These are phyloP conservation scores for Chelon auratus DNA, from an alignment of 2,797 vertebrate genomes.

Conservation along the genomic window DNA sequence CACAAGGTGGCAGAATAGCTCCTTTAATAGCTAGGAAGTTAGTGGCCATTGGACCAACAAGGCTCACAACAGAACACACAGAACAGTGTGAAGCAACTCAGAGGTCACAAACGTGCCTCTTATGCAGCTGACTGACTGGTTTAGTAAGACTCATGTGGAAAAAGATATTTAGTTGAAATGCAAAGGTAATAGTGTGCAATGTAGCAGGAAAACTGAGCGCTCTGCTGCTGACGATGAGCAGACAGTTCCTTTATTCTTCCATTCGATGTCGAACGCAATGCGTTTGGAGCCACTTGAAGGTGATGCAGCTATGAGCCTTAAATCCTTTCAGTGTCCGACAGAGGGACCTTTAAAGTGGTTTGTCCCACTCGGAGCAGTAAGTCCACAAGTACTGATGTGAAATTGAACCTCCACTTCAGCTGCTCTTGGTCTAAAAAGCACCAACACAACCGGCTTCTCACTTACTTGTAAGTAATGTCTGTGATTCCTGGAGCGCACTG, in stretches of 20 bases:
- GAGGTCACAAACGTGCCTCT: neutral
- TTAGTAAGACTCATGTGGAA: neutral
- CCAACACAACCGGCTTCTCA: neutral
- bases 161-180: neutral
- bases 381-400: constrained; percentile 22
- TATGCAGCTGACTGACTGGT: neutral
- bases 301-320: constrained; percentile 33
- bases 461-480: neutral
- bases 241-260: constrained; percentile 6
- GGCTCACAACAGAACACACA: neutral
- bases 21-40: neutral
- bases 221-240: neutral
- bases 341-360: neutral
- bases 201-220: neutral
- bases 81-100: constrained; percentile 13
- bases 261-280: constrained; percentile 30
- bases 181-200: neutral
- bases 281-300: neutral
- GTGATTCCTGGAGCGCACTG: neutral
- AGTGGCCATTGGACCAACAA: neutral
- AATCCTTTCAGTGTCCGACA: constrained; percentile 30
- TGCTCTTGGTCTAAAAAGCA: neutral
- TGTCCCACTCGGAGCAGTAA: constrained; percentile 6
- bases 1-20: constrained; percentile 37
- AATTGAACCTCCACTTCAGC: constrained; percentile 17